Conservation (phyloP, 2,888 invertebrate genomes). For the Myopa tessellatipennis region DNA sequence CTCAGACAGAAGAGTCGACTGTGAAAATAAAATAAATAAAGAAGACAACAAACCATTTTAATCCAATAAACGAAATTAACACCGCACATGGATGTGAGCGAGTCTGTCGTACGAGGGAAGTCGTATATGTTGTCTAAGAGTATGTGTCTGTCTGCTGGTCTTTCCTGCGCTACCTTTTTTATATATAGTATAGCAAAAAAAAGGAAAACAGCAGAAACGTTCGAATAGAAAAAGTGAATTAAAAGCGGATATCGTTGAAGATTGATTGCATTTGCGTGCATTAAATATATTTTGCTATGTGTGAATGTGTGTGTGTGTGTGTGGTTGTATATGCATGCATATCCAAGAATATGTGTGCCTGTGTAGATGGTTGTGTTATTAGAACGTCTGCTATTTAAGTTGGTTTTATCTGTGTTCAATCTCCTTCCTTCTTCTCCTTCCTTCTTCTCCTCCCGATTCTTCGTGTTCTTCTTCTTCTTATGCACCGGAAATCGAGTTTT, state of each 20-base stretch:
- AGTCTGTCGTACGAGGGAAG: background rate
- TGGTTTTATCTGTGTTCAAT: no score
- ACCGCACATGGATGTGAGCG: background rate
- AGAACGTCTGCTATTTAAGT: no score
- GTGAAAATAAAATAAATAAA: background rate
- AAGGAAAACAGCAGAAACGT: background rate
- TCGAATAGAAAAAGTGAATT: conserved; percentile 57
- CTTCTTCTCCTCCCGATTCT: background rate
- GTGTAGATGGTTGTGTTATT: background rate
- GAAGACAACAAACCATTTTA: conserved; percentile 1
- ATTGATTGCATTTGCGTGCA: conserved; percentile 33
- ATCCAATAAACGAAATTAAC: conserved; percentile 26
- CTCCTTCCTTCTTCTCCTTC: background rate
- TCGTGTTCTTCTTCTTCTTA: background rate
- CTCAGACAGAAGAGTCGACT: background rate
- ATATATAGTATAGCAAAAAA: background rate
- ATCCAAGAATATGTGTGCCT: background rate
- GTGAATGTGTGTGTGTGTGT: no score
- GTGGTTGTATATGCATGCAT: no score
- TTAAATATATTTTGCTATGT: background rate
- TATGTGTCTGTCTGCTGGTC: background rate
- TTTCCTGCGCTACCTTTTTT: background rate
- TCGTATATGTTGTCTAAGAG: background rate
- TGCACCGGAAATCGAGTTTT: background rate
- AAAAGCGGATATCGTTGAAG: conserved; percentile 52